Evolutionary conservation across 2,113 vertebrate genomes (phyloP).

Genomic region (Paracanthobrama guichenoti): DNA sequence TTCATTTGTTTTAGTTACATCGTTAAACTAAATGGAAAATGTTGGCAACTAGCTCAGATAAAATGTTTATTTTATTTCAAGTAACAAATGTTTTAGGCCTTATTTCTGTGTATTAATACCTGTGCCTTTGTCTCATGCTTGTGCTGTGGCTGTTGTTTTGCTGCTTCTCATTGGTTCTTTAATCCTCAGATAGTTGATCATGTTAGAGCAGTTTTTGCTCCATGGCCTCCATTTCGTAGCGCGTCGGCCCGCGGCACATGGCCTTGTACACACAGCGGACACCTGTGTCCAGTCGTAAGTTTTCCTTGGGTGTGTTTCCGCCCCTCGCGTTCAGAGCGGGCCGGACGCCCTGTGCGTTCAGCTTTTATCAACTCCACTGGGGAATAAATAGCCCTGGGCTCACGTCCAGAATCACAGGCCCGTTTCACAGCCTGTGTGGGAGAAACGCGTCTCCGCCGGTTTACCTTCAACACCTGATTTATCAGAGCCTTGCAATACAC

Average conservation of each 20-base stretch:
- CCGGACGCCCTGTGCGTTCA: too few relatives aligned
- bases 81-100: neutral
- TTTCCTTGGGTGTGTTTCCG: neutral
- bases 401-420: neutral
- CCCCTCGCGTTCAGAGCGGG: neutral
- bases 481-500: neutral
- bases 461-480: neutral
- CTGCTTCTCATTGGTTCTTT: too few relatives aligned
- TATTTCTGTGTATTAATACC: neutral
- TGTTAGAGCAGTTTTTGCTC: neutral
- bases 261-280: neutral
- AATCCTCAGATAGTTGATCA: too few relatives aligned
- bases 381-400: conserved; percentile 46
- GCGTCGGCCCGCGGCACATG: neutral
- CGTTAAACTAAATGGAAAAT: neutral
- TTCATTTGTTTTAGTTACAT: neutral
- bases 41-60: neutral
- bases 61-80: neutral
- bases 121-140: too few relatives aligned
- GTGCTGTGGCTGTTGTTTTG: too few relatives aligned
- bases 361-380: conserved; percentile 28
- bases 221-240: neutral
- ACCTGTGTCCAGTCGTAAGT: neutral
- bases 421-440: conserved; percentile 33
- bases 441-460: neutral